Percentiles rank a stretch among this genome's conserved stretches.
Conservation (phyloP, 92 coral and sea anemone species). For the Bergia puertoricense region DNA sequence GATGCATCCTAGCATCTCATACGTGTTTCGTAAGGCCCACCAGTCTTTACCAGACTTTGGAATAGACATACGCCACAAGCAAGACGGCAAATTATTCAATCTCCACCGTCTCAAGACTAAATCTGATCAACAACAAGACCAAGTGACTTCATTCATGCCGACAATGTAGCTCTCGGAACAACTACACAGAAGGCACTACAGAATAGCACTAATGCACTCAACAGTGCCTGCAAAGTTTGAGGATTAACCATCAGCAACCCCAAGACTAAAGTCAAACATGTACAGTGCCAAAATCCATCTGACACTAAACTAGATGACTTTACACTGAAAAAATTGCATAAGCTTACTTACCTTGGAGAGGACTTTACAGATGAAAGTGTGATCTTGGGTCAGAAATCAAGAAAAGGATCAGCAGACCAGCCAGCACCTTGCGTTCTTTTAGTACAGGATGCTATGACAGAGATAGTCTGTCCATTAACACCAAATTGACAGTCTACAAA, state of each 20-base stretch:
- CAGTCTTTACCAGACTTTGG: slow-evolving; percentile 5
- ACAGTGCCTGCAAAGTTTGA: neutral
- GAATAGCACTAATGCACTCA: neutral
- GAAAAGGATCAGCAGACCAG: too few species aligned
- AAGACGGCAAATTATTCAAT: neutral
- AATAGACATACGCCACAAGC: neutral
- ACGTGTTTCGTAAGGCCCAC: neutral
- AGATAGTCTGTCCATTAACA: too few species aligned
- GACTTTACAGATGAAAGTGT: neutral
- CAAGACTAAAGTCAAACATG: neutral
- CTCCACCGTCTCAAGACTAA: neutral
- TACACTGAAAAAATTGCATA: neutral
- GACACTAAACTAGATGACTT: neutral
- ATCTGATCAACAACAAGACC: neutral
- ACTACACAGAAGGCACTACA: neutral
- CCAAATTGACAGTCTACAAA: too few species aligned
- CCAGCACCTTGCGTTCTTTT: too few species aligned
- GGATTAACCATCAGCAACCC: neutral
- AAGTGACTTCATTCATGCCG: too few species aligned
- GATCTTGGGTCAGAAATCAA: too few species aligned
- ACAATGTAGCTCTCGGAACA: neutral
- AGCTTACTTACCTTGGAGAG: neutral
- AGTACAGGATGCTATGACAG: too few species aligned
- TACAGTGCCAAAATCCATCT: neutral
- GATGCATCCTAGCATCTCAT: neutral